These are phyloP conservation scores for Micoletzkya japonica DNA, from an alignment of 2,888 invertebrate genomes.

Conservation along the genomic window DNA sequence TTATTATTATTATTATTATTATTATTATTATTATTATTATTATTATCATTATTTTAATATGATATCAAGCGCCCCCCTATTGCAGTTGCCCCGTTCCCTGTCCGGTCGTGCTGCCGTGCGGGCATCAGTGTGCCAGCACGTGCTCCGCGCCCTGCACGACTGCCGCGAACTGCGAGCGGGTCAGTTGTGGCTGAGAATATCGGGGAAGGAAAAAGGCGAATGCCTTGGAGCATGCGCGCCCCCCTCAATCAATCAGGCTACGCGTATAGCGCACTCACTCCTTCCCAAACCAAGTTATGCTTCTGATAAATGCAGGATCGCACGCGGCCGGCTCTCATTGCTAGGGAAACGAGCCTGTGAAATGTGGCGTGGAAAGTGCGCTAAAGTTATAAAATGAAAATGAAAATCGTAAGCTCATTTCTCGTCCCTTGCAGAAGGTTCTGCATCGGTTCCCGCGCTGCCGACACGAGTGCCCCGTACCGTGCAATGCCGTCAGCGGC, in stretches of 20 bases:
- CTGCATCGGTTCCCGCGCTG: conserved; percentile 25
- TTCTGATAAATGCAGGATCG: no score
- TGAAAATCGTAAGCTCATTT: background rate
- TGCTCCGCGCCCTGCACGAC: conserved; percentile 30
- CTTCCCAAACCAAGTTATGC: no score
- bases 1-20: no score
- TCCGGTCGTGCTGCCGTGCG: conserved; percentile 40
- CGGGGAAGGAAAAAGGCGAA: no score
- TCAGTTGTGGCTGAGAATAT: background rate
- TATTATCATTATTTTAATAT: background rate
- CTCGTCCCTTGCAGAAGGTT: background rate
- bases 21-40: no score
- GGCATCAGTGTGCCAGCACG: conserved; percentile 32
- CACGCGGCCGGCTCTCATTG: no score
- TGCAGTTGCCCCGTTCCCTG: conserved; percentile 24
- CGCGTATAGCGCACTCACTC: no score
- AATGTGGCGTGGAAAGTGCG: no score
- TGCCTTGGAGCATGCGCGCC: no score
- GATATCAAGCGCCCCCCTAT: background rate
- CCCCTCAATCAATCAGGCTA: no score
- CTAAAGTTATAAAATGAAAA: no score
- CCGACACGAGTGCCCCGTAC: conserved; percentile 33
- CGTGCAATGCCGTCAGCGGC: conserved; percentile 32
- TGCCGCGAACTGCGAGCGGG: conserved; percentile 26
- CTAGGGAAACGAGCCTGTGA: no score